A percentile compares a stretch with the other conserved stretches of the same genome.
phyloP scores from a whole-genome alignment of 2,888 invertebrate species.

The Drosophila mayaguana region DNA sequence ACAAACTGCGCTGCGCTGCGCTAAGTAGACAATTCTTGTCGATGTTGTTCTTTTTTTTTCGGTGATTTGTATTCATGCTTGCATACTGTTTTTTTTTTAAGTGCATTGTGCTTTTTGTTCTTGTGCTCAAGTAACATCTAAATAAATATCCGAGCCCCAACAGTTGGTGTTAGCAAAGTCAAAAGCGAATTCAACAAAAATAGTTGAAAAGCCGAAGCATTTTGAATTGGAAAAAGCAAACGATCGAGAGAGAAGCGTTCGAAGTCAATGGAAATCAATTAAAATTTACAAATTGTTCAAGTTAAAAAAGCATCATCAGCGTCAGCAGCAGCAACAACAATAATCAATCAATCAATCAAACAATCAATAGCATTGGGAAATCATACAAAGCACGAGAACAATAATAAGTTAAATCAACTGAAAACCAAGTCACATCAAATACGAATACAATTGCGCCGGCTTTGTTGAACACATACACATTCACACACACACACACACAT shows the following conservation, averaged over 20 bases:
- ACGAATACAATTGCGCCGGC: slow-evolving; percentile 46
- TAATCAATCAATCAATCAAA: slow-evolving; percentile 52
- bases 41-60: slow-evolving; percentile 20
- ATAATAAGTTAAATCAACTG: slow-evolving; percentile 43
- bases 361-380: slow-evolving; percentile 50
- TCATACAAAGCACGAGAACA: slow-evolving; percentile 33
- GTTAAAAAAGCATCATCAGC: not conserved
- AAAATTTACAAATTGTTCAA: slow-evolving; percentile 14
- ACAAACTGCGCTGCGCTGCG: slow-evolving; percentile 38
- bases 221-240: not conserved
- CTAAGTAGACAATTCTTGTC: slow-evolving; percentile 7
- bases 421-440: slow-evolving; percentile 42
- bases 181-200: not conserved
- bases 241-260: not conserved
- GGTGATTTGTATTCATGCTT: slow-evolving; percentile 13
- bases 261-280: slow-evolving; percentile 6
- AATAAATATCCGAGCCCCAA: slow-evolving; percentile 5
- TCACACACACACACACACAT: not conserved
- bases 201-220: not conserved
- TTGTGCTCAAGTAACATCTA: slow-evolving; percentile 2
- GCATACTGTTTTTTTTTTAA: slow-evolving; percentile 26
- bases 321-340: slow-evolving; percentile 14
- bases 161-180: slow-evolving; percentile 5
- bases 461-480: slow-evolving; percentile 15
- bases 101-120: slow-evolving; percentile 32